Percentiles rank a stretch among this genome's conserved stretches.
These are phyloP conservation scores for Macaria notata DNA, from an alignment of 2,888 invertebrate species.

Conservation along the genomic window DNA sequence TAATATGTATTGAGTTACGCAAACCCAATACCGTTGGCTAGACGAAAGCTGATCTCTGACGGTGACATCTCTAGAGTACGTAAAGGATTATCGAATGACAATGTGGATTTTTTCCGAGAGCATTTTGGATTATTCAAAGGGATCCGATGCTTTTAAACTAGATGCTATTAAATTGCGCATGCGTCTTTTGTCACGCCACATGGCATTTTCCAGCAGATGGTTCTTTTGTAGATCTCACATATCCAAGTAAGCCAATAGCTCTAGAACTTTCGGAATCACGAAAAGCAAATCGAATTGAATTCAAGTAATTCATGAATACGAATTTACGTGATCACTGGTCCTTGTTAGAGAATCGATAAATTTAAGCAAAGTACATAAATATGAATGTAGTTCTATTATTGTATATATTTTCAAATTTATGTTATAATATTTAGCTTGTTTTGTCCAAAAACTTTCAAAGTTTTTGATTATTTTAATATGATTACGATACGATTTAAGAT, in stretches of 20 bases:
- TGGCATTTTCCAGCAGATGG: conserved; percentile 78
- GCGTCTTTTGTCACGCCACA: conserved; percentile 73
- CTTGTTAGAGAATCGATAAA: too few relatives aligned
- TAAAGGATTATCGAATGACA: conserved; percentile 82
- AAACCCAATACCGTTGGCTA: conserved; percentile 76
- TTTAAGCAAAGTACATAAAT: too few relatives aligned
- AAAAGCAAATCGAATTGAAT: too few relatives aligned
- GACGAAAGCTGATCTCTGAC: conserved; percentile 78
- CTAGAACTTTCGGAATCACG: neutral
- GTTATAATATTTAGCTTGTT: too few relatives aligned
- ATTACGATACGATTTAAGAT: too few relatives aligned
- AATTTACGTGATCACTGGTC: too few relatives aligned
- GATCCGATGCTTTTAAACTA: conserved; percentile 68
- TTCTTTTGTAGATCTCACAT: conserved; percentile 60
- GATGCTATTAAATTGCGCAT: conserved; percentile 81
- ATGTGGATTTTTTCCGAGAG: conserved; percentile 67
- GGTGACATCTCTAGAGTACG: conserved; percentile 77
- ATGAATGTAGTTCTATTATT: too few relatives aligned
- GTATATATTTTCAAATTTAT: too few relatives aligned
- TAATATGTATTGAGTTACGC: conserved; percentile 78
- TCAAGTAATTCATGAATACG: too few relatives aligned
- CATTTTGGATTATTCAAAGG: conserved; percentile 66
- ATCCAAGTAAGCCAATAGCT: conserved; percentile 56
- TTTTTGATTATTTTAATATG: too few relatives aligned
- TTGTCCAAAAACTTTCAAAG: too few relatives aligned